Percentiles rank a stretch among this genome's conserved stretches.
Evolutionary conservation across 2,113 vertebrate species (phyloP).

Genomic region (Strigops habroptila): DNA sequence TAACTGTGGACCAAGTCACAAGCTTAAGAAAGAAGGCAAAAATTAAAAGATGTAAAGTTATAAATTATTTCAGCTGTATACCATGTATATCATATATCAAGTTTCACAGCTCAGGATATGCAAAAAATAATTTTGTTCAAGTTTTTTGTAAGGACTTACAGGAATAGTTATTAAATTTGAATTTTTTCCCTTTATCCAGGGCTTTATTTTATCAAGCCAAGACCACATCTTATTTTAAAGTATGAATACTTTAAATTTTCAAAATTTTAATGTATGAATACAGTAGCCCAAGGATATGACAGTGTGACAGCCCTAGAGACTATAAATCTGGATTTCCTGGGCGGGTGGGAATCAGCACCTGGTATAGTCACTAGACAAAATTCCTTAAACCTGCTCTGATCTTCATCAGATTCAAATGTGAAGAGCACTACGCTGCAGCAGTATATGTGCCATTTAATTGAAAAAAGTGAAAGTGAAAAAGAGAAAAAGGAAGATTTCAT

Average conservation of each 20-base stretch:
- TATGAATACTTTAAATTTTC: background rate
- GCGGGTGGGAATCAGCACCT: background rate
- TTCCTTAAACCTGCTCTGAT: background rate
- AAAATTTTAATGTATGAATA: background rate
- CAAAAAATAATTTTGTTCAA: background rate
- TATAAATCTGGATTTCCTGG: background rate
- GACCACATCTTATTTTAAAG: background rate
- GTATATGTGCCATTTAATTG: background rate
- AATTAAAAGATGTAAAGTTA: background rate
- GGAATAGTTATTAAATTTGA: background rate
- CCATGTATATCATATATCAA: background rate
- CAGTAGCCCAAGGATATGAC: background rate
- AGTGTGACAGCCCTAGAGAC: background rate
- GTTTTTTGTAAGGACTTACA: background rate
- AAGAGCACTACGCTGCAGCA: background rate
- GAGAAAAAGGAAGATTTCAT: background rate
- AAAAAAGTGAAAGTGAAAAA: background rate
- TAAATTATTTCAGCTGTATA: background rate
- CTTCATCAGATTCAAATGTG: background rate
- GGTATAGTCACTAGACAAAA: background rate
- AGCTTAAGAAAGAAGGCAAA: background rate
- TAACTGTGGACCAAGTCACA: background rate
- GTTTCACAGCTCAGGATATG: background rate
- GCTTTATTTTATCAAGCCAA: background rate
- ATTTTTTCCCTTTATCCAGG: background rate